These are phyloP conservation scores for Rutilus rutilus DNA, from an alignment of 2,113 vertebrate species.

Conservation along the genomic window DNA sequence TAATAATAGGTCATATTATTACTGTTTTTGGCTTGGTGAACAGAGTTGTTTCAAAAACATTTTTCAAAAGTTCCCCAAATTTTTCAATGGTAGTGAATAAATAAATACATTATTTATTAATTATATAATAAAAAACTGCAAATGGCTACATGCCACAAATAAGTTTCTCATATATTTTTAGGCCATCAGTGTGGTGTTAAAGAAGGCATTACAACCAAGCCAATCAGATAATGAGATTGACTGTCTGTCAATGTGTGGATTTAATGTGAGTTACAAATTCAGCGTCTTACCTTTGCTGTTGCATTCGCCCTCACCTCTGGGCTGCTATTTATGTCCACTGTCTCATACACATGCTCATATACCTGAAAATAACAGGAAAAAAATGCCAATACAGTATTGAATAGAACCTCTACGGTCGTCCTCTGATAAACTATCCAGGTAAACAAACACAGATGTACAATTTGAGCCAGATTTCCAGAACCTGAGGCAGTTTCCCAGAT, in stretches of 20 bases:
- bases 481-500: neutral
- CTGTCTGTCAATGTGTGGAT: neutral
- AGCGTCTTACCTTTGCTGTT: slow-evolving; percentile 89
- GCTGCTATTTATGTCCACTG: slow-evolving; percentile 97
- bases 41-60: neutral
- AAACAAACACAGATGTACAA: neutral
- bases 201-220: neutral
- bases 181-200: neutral
- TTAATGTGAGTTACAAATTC: neutral
- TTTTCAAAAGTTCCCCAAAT: too few relatives aligned
- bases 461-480: slow-evolving; percentile 19
- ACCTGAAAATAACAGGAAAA: slow-evolving; percentile 78
- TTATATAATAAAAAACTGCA: neutral
- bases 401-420: neutral
- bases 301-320: slow-evolving; percentile 97
- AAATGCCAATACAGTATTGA: neutral
- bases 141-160: neutral
- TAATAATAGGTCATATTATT: too few relatives aligned
- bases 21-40: neutral
- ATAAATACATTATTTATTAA: neutral
- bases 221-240: slow-evolving; percentile 18
- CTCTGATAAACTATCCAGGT: neutral
- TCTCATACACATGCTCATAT: slow-evolving; percentile 98
- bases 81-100: too few relatives aligned
- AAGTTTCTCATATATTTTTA: neutral